A percentile compares a stretch with the other conserved stretches of the same genome.
Conservation (phyloP, 2,113 vertebrate genomes). For the Cisticola juncidis region DNA sequence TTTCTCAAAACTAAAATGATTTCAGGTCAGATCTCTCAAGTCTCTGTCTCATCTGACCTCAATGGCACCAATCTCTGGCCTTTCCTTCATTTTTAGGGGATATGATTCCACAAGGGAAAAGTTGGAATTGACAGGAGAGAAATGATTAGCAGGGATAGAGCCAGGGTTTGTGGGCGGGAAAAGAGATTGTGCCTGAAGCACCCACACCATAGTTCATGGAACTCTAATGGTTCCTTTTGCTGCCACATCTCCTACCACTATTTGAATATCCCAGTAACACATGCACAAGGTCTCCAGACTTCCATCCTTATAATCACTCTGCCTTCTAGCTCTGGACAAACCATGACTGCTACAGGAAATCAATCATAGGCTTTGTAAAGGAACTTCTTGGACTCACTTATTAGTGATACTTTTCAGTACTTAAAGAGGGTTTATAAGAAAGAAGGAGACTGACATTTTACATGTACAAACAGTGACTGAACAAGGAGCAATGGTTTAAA, state of each 20-base stretch:
- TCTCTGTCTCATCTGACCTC: background rate
- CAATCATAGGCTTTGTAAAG: background rate
- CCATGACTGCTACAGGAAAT: background rate
- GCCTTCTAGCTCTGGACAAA: background rate
- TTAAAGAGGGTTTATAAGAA: background rate
- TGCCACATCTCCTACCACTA: background rate
- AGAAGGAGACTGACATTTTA: background rate
- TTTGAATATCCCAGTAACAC: background rate
- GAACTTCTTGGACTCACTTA: background rate
- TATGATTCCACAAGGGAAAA: background rate
- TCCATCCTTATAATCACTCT: background rate
- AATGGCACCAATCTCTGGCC: background rate
- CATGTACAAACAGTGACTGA: background rate
- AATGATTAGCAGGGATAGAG: background rate
- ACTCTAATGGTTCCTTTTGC: background rate
- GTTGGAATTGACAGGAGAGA: background rate
- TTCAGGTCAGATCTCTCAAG: background rate
- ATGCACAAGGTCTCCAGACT: background rate
- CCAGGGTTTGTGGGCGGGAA: background rate
- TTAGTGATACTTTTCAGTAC: background rate
- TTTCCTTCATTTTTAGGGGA: background rate
- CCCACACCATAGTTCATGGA: background rate
- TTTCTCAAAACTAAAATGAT: background rate
- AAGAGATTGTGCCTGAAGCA: background rate
- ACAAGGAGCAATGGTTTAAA: background rate